Conservation (phyloP, 2,888 invertebrate genomes). For the Polyommatus iphigenia region DNA sequence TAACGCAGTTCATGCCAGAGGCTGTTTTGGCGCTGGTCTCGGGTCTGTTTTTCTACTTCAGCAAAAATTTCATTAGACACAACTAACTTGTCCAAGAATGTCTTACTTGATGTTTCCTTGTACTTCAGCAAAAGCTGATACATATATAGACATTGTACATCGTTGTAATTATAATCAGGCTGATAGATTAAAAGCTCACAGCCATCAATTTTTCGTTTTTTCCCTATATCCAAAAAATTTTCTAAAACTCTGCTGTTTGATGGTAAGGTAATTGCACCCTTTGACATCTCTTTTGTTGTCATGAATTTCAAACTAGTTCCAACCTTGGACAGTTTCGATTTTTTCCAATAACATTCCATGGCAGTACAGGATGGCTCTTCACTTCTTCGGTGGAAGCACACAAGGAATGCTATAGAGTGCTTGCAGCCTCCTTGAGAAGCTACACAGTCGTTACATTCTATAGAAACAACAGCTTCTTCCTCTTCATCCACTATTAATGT, state of each 20-base stretch:
- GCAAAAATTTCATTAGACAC: no score
- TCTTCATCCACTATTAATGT: constrained; percentile 45
- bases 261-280: constrained; percentile 36
- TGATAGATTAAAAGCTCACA: constrained; percentile 46
- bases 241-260: not conserved
- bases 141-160: constrained; percentile 37
- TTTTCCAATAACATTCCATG: constrained; percentile 48
- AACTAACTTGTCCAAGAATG: no score
- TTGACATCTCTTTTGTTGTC: constrained; percentile 44
- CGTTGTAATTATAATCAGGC: constrained; percentile 35
- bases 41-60: no score
- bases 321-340: constrained; percentile 47
- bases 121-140: constrained; percentile 39
- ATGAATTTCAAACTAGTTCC: constrained; percentile 47
- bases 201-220: constrained; percentile 41
- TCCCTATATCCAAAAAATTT: constrained; percentile 41
- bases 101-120: constrained; percentile 35
- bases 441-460: constrained; percentile 46
- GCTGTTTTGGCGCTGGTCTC: constrained; percentile 43
- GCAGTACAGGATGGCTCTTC: constrained; percentile 49
- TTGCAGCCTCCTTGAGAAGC: constrained; percentile 48
- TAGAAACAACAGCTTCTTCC: constrained; percentile 35
- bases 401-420: constrained; percentile 48
- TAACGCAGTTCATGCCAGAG: constrained; percentile 23
- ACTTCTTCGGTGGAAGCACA: constrained; percentile 50